These are phyloP conservation scores for Pogonus chalceus DNA, from an alignment of 1,140 invertebrate species.

Conservation along the genomic window DNA sequence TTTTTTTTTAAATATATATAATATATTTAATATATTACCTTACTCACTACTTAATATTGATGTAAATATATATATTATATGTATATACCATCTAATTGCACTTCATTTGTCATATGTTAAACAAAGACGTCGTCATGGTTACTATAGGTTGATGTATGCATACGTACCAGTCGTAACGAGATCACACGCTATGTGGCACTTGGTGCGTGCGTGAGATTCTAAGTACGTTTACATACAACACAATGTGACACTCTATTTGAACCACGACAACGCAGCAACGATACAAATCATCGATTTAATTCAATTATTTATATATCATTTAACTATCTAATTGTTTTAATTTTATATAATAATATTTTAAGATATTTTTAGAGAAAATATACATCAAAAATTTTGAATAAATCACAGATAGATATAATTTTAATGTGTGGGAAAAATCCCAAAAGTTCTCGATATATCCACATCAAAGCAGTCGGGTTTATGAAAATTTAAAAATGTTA, in stretches of 20 bases:
- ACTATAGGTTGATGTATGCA: conserved; percentile 16
- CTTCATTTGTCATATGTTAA: conserved; percentile 39
- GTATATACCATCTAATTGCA: conserved; percentile 44
- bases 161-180: background rate
- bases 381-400: conserved; percentile 44
- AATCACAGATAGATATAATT: conserved; percentile 45
- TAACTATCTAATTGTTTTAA: conserved; percentile 35
- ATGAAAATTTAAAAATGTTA: conserved; percentile 22
- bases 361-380: conserved; percentile 44
- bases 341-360: conserved; percentile 37
- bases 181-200: too few species aligned
- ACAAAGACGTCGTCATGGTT: conserved; percentile 26
- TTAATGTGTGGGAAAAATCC: conserved; percentile 30
- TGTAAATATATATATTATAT: conserved; percentile 42
- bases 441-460: conserved; percentile 30
- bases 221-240: background rate
- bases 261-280: background rate
- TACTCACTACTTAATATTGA: conserved; percentile 41
- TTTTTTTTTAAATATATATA: conserved; percentile 35
- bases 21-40: conserved; percentile 36
- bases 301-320: conserved; percentile 26
- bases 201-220: too few species aligned
- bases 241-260: background rate
- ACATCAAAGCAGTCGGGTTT: conserved; percentile 33
- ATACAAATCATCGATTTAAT: conserved; percentile 14